Percentiles rank a stretch among this genome's conserved stretches.
Conservation (phyloP, 2,888 invertebrate genomes). For the Eupeodes luniger region DNA sequence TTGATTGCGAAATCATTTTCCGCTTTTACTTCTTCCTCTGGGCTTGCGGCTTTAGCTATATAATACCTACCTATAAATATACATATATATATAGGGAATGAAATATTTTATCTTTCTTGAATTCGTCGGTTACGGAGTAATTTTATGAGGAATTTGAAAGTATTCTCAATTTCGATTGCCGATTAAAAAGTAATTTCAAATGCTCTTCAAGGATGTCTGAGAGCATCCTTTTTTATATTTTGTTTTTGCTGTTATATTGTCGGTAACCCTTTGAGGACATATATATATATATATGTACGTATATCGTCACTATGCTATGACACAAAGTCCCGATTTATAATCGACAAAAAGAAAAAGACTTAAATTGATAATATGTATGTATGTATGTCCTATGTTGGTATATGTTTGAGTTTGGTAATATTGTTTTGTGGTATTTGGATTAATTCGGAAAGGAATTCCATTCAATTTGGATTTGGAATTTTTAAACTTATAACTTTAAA, state of each 20-base stretch:
- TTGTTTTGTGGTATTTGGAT: constrained; percentile 14
- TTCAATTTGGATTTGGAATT: constrained; percentile 22
- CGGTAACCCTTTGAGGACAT: background rate
- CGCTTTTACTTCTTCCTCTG: background rate
- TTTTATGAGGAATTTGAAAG: constrained; percentile 6
- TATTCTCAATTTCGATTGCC: constrained; percentile 22
- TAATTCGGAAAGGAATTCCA: constrained; percentile 13
- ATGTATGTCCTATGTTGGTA: background rate
- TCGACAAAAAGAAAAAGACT: background rate
- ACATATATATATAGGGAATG: background rate
- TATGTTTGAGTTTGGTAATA: background rate
- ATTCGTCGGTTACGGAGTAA: background rate
- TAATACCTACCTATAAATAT: too few relatives aligned
- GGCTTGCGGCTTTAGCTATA: background rate
- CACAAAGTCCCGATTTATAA: background rate
- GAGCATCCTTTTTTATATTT: constrained; percentile 1
- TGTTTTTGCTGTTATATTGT: background rate
- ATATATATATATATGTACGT: background rate
- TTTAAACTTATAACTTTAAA: constrained; percentile 7
- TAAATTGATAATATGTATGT: background rate
- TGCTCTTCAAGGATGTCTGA: constrained; percentile 7
- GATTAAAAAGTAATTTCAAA: constrained; percentile 30
- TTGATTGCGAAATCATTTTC: constrained; percentile 45
- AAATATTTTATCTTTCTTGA: constrained; percentile 16
- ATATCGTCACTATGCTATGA: background rate